Conservation (phyloP, 35 echinoderm and acorn worm genomes). For the Eucidaris tribuloides region DNA sequence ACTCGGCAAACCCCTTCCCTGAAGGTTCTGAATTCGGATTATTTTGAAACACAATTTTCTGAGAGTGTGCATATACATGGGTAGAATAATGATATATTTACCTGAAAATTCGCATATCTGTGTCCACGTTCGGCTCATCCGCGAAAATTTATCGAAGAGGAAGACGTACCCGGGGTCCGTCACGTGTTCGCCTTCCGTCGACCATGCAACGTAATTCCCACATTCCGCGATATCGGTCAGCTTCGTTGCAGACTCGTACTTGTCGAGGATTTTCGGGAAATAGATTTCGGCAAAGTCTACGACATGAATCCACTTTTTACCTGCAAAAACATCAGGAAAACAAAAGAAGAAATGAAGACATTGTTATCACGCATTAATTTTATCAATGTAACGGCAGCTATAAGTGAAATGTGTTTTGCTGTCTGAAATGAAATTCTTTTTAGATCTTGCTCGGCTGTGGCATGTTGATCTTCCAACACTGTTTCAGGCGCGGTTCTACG, state of each 20-base stretch:
- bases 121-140: not conserved
- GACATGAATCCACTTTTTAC: slow-evolving; percentile 18
- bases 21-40: too few relatives aligned
- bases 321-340: not conserved
- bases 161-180: not conserved
- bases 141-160: slow-evolving; percentile 2
- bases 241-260: not conserved
- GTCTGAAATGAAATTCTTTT: too few relatives aligned
- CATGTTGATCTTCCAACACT: too few relatives aligned
- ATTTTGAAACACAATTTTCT: too few relatives aligned
- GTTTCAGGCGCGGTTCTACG: too few relatives aligned
- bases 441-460: too few relatives aligned
- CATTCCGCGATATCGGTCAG: slow-evolving; percentile 2
- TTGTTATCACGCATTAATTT: too few relatives aligned
- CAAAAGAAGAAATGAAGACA: not conserved
- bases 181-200: not conserved
- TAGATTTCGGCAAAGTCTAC: slow-evolving; percentile 13
- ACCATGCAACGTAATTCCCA: not conserved
- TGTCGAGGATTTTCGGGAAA: slow-evolving; percentile 6
- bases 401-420: too few relatives aligned
- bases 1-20: too few relatives aligned
- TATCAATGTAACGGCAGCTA: too few relatives aligned
- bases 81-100: too few relatives aligned
- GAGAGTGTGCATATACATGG: too few relatives aligned
- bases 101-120: not conserved